phyloP scores from a whole-genome alignment of 2,888 invertebrate genomes.

The Stenurella melanura region DNA sequence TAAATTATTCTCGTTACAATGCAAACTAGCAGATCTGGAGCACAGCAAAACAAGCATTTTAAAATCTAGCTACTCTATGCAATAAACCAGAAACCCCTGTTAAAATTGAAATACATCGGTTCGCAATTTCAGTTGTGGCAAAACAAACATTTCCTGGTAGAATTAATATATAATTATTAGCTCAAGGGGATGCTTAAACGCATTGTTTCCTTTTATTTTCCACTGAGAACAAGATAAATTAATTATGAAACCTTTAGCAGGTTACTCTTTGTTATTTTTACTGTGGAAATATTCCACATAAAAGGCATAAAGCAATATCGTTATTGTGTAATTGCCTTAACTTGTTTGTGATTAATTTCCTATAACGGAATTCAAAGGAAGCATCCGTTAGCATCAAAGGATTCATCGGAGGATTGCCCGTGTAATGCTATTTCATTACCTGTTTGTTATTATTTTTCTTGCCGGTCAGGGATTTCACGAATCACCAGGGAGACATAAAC shows the following conservation, averaged over 20 bases:
- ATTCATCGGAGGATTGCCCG: constrained; percentile 16
- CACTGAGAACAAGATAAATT: constrained; percentile 18
- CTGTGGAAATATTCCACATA: constrained; percentile 4
- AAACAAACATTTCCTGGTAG: constrained; percentile 12
- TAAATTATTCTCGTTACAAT: too few species aligned
- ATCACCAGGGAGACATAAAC: too few species aligned
- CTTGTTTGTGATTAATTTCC: constrained; percentile 16
- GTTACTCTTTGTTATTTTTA: constrained; percentile 27
- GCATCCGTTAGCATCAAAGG: constrained; percentile 27
- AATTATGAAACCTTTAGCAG: constrained; percentile 13
- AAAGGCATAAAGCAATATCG: constrained; percentile 26
- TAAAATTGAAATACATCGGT: constrained; percentile 7
- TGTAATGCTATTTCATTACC: constrained; percentile 8
- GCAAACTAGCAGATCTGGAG: too few species aligned
- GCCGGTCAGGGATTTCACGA: too few species aligned
- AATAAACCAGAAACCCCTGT: not conserved
- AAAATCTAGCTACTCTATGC: too few species aligned
- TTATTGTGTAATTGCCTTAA: constrained; percentile 9
- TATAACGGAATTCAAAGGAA: constrained; percentile 18
- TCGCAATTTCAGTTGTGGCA: not conserved
- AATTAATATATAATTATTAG: constrained; percentile 25
- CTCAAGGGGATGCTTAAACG: constrained; percentile 28
- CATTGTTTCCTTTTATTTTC: constrained; percentile 13
- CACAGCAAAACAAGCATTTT: too few species aligned
- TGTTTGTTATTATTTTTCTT: not conserved